Base-by-base conservation (phyloP, 35 echinoderm and acorn worm species). In the Chiridota heheva region DNA sequence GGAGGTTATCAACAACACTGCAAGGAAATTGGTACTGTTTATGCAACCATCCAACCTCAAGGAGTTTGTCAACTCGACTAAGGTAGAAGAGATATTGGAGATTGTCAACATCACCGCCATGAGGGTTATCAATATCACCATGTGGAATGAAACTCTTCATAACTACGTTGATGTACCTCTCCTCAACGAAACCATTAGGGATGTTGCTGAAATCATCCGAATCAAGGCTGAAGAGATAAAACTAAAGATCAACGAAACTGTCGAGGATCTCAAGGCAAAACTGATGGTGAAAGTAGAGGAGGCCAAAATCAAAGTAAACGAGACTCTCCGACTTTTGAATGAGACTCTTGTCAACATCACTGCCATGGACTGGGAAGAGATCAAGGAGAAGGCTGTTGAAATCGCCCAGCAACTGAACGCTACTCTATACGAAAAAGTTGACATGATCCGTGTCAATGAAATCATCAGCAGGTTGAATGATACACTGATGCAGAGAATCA, bases 101-200 rank as follows among this genome's bases (percentile, higher is more conserved):
- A 49, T 56, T 29, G 24, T 83, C 29, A 83, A 83, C 70, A 40
- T 83, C 42, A 90, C 79, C 40, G 34, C 69, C 45, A 66, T 35
- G 28, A 17, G 67, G 42, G 57, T 40, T 18, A 28, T 83, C 51
- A 32, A 76, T 40, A 73, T 90, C 0, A 71, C 76, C n/a, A 73
- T 30, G 24, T 87, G 84, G 84, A 87, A 87, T 44, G 37, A 76
- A 13, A 87, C 72, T 41, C 43, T 87, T n/a, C 72, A 64, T 56
- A 34, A 72, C 20, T 78, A 67, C 30, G 61, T 87, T 20, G 62
- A 87, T 34, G 60, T 87, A 26, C 39, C 74, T 69, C 28, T 78
- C 2, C 62, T 87, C 31, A 78, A 87, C 24, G 73, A 20, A 7
- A 63, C 74, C 27, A 16, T 87, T 27, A 22, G 66, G 41, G 41